These are phyloP conservation scores for Eupeodes latifasciatus DNA, from an alignment of 2,888 invertebrate species.

Conservation along the genomic window DNA sequence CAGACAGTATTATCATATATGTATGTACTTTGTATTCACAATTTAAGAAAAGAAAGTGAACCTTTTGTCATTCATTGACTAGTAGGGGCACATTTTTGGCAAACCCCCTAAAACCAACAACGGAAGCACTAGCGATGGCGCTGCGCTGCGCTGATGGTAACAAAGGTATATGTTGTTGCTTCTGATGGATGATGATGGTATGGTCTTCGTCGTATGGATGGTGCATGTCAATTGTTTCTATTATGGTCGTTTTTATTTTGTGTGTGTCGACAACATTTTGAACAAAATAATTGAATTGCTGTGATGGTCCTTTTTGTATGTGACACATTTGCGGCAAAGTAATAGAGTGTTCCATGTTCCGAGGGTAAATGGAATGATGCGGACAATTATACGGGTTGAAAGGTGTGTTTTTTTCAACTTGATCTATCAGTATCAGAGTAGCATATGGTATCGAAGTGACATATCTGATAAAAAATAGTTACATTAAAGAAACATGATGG, in stretches of 20 bases:
- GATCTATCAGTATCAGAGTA: constrained; percentile 1
- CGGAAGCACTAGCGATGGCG: background rate
- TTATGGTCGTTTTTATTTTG: background rate
- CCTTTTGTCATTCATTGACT: constrained; percentile 12
- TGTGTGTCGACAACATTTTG: constrained; percentile 33
- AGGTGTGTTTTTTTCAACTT: constrained; percentile 8
- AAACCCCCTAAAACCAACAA: background rate
- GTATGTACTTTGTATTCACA: background rate
- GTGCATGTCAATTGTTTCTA: constrained; percentile 24
- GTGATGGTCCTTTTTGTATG: constrained; percentile 7
- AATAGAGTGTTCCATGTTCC: background rate
- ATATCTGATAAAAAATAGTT: background rate
- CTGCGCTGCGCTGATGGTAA: background rate
- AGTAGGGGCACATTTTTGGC: constrained; percentile 36
- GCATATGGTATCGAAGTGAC: background rate
- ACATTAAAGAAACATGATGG: background rate
- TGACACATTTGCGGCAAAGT: constrained; percentile 16
- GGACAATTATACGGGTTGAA: constrained; percentile 27
- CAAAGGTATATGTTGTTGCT: background rate
- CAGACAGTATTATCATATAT: background rate
- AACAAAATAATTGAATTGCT: constrained; percentile 20
- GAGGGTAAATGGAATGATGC: constrained; percentile 4
- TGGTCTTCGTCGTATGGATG: background rate
- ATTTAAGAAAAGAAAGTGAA: constrained; percentile 27
- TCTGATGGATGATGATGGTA: background rate